Percentiles rank a stretch among this genome's conserved stretches.
Evolutionary conservation across 2,113 vertebrate genomes (phyloP).

Genomic region (Rhinoderma darwinii): DNA sequence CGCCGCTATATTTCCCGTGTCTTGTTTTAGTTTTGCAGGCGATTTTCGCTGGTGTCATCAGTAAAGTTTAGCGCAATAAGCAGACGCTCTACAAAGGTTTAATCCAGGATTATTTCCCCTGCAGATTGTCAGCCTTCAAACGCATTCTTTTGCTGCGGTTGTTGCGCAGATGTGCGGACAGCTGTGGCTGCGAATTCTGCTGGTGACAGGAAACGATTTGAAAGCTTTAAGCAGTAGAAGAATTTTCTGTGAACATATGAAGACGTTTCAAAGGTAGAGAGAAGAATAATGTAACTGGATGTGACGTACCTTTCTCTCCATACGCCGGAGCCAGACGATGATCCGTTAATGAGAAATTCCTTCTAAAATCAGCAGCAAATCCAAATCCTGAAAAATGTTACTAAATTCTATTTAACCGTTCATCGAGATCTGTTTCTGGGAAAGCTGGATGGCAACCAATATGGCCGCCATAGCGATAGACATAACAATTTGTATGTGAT

Average conservation of each 20-base stretch:
- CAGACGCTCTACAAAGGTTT: slow-evolving; percentile 61
- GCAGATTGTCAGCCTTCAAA: slow-evolving; percentile 61
- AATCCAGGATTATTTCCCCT: slow-evolving; percentile 63
- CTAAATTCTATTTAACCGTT: too few relatives aligned
- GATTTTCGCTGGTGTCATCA: slow-evolving; percentile 62
- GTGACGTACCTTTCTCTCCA: slow-evolving; percentile 58
- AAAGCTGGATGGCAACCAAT: too few relatives aligned
- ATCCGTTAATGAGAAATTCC: background rate
- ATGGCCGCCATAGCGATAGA: too few relatives aligned
- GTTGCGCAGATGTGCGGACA: slow-evolving; percentile 62
- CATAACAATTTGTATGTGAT: background rate
- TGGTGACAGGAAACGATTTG: slow-evolving; percentile 44
- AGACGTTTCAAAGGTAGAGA: slow-evolving; percentile 61
- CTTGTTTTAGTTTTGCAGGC: background rate
- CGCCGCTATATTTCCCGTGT: background rate
- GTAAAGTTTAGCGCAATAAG: slow-evolving; percentile 61
- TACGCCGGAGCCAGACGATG: background rate
- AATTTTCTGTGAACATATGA: slow-evolving; percentile 53
- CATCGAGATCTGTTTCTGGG: too few relatives aligned
- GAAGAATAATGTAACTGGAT: slow-evolving; percentile 60
- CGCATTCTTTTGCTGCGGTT: slow-evolving; percentile 60
- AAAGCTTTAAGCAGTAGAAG: slow-evolving; percentile 40
- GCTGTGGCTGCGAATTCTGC: slow-evolving; percentile 59
- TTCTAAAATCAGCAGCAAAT: background rate
- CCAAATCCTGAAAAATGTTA: too few relatives aligned